A percentile compares a stretch with the other conserved stretches of the same genome.
phyloP scores from a whole-genome alignment of 1,140 invertebrate species.

The Pemphigus obesinymphae region DNA sequence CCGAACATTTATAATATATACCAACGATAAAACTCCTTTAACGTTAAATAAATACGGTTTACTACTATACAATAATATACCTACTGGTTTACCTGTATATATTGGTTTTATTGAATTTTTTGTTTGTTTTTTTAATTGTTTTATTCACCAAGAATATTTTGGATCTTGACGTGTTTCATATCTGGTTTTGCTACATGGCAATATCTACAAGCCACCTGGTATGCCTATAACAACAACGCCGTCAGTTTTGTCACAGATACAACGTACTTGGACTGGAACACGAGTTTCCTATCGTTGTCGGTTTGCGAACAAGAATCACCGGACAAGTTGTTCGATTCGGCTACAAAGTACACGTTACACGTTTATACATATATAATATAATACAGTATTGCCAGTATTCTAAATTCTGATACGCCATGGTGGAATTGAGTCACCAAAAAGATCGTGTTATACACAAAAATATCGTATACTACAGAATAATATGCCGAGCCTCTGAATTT shows the following conservation, averaged over 20 bases:
- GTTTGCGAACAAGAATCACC: conserved; percentile 58
- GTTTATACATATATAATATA: not conserved
- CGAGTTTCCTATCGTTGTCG: conserved; percentile 63
- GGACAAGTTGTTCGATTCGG: conserved; percentile 44
- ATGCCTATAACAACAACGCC: conserved; percentile 47
- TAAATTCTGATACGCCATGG: too few species aligned
- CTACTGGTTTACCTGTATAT: too few species aligned
- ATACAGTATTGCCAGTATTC: too few species aligned
- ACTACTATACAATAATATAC: too few species aligned
- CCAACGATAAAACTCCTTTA: too few species aligned
- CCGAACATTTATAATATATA: too few species aligned
- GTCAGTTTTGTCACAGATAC: conserved; percentile 49
- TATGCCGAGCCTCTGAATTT: too few species aligned
- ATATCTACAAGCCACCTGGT: conserved; percentile 46
- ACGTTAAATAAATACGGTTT: too few species aligned
- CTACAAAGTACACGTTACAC: conserved; percentile 39
- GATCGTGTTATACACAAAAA: too few species aligned
- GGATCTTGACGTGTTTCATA: conserved; percentile 45
- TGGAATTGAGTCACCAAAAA: too few species aligned
- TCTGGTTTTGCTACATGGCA: conserved; percentile 43
- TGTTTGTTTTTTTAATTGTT: not conserved
- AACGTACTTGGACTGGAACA: conserved; percentile 60
- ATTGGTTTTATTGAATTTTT: too few species aligned
- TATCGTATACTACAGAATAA: too few species aligned
- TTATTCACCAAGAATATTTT: conserved; percentile 46